Evolutionary conservation across 2,888 invertebrate genomes (phyloP).

Genomic region (Cantharis nigra): DNA sequence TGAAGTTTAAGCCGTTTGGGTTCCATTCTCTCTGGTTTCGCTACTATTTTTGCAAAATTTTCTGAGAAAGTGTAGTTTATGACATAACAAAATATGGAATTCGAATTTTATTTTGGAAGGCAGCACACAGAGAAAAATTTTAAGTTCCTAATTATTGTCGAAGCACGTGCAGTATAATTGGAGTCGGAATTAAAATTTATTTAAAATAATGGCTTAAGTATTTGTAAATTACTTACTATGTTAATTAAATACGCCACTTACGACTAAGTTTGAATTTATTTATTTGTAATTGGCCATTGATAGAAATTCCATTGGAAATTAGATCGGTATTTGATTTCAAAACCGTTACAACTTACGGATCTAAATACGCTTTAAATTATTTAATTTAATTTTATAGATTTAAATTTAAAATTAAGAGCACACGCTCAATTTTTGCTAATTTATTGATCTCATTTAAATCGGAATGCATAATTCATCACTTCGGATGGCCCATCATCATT

Average conservation of each 20-base stretch:
- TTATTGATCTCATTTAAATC: neutral
- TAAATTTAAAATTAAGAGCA: constrained; percentile 2
- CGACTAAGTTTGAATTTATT: neutral
- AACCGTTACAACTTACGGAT: constrained; percentile 1
- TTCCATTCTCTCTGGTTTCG: neutral
- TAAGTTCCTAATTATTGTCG: neutral
- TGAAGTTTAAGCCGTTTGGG: neutral
- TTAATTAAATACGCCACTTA: neutral
- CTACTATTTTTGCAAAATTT: neutral
- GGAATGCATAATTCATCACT: neutral
- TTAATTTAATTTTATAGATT: neutral
- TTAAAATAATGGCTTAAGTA: neutral
- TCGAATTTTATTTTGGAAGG: neutral
- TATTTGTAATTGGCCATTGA: constrained; percentile 2
- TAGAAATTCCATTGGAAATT: neutral
- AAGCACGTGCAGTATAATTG: neutral
- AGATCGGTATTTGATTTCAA: constrained; percentile 3
- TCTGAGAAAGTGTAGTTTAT: neutral
- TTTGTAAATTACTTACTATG: neutral
- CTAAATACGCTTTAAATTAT: neutral
- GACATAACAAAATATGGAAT: neutral
- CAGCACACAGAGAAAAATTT: too few relatives aligned
- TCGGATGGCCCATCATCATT: neutral
- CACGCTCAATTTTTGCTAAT: constrained; percentile 1
- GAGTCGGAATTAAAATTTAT: neutral